Percentiles rank a stretch among this genome's conserved stretches.
These are phyloP conservation scores for Sialis lutaria DNA, from an alignment of 2,888 invertebrate genomes.

Conservation along the genomic window DNA sequence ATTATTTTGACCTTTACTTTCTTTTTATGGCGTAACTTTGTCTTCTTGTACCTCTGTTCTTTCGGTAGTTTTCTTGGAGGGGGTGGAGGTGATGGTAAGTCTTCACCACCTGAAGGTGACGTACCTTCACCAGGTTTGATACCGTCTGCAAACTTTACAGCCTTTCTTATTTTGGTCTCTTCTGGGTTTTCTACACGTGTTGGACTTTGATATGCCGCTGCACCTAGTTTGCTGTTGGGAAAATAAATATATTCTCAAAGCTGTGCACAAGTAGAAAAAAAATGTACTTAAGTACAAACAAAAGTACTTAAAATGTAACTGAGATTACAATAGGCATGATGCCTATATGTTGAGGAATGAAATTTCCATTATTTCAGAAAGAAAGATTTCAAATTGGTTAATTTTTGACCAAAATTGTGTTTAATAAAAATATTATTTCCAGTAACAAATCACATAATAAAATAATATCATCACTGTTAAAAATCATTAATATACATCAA, in stretches of 20 bases:
- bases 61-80: constrained; percentile 28
- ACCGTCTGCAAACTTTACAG: constrained; percentile 42
- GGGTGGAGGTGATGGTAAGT: constrained; percentile 41
- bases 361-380: too few species aligned
- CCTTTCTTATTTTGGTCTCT: constrained; percentile 19
- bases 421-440: too few species aligned
- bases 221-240: background rate
- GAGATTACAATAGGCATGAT: too few species aligned
- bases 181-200: constrained; percentile 3
- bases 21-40: constrained; percentile 30
- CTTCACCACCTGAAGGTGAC: constrained; percentile 37
- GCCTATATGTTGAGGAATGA: too few species aligned
- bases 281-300: background rate
- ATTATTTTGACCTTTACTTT: constrained; percentile 33
- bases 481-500: too few species aligned
- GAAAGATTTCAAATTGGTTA: too few species aligned
- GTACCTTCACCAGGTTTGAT: constrained; percentile 39
- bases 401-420: too few species aligned
- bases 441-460: too few species aligned
- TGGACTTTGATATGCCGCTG: constrained; percentile 7
- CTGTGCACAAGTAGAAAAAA: background rate
- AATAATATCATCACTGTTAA: too few species aligned
- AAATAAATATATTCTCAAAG: background rate
- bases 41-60: constrained; percentile 29
- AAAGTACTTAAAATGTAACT: background rate